Conservation (phyloP, 2,797 vertebrate species). For the Sebastes minor region DNA sequence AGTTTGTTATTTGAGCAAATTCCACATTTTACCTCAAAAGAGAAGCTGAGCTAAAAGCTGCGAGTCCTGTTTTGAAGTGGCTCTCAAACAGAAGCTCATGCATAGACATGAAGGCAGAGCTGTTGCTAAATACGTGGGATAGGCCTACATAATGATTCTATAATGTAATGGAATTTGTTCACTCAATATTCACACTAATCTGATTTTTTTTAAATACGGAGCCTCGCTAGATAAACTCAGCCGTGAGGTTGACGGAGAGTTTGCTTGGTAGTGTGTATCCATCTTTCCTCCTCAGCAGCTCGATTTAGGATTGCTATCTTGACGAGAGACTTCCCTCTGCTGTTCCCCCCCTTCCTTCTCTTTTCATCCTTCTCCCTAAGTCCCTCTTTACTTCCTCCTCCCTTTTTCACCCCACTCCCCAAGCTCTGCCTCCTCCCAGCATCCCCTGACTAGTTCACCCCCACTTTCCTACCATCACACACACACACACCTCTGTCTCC, state of each 20-base stretch:
- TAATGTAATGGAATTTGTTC: conserved; percentile 57
- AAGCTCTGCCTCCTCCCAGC: conserved; percentile 36
- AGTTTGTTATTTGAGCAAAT: conserved; percentile 70
- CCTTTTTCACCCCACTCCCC: conserved; percentile 4
- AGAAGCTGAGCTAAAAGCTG: conserved; percentile 48
- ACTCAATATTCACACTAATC: conserved; percentile 52
- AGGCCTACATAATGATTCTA: conserved; percentile 43
- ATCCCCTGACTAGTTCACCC: conserved; percentile 29
- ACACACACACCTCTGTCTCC: conserved; percentile 32
- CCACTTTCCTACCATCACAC: not conserved
- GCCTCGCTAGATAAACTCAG: conserved; percentile 48
- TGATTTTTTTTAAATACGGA: conserved; percentile 39
- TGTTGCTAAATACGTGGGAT: conserved; percentile 43
- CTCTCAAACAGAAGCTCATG: conserved; percentile 60
- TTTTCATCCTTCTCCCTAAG: conserved; percentile 38
- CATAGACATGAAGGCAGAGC: conserved; percentile 48
- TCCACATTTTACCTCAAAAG: conserved; percentile 62
- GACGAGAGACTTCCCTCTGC: conserved; percentile 30
- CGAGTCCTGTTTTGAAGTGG: conserved; percentile 56
- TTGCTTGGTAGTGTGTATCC: conserved; percentile 21
- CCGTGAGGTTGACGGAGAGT: conserved; percentile 45
- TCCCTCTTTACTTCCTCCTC: conserved; percentile 43
- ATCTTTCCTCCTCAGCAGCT: conserved; percentile 37
- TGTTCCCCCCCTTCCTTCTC: not conserved
- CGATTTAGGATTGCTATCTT: conserved; percentile 14